phyloP scores from a whole-genome alignment of 2,113 vertebrate genomes.

The Anarhynchus alexandrinus region DNA sequence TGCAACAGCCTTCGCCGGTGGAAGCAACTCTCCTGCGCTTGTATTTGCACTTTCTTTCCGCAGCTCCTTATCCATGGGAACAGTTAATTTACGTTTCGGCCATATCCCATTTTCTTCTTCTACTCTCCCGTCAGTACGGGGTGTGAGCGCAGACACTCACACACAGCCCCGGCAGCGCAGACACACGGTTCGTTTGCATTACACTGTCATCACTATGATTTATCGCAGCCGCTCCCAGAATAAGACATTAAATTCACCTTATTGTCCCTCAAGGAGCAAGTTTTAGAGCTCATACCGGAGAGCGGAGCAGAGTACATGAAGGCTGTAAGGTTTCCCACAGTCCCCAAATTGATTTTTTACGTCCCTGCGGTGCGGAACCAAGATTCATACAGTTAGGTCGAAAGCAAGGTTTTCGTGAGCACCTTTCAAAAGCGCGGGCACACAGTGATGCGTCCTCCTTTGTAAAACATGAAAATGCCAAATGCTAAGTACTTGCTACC shows the following conservation, averaged over 20 bases:
- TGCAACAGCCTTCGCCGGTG: background rate
- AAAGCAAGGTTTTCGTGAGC: background rate
- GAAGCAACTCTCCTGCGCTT: background rate
- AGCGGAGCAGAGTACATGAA: background rate
- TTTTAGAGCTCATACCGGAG: background rate
- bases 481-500: background rate
- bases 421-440: background rate
- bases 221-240: background rate
- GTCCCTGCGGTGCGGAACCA: background rate
- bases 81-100: background rate
- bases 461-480: background rate
- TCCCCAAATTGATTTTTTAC: background rate
- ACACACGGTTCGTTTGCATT: background rate
- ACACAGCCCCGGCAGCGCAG: background rate
- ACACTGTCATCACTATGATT: background rate
- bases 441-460: background rate
- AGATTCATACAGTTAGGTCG: background rate
- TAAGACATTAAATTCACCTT: background rate
- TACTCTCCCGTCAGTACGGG: background rate
- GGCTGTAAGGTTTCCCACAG: background rate
- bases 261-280: background rate
- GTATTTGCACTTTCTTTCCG: background rate
- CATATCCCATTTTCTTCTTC: background rate
- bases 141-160: background rate
- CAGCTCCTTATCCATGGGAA: background rate